Percentiles rank a stretch among this genome's conserved stretches.
These are phyloP conservation scores for Poliocrania exsul DNA, from an alignment of 2,797 vertebrate genomes.

Conservation along the genomic window DNA sequence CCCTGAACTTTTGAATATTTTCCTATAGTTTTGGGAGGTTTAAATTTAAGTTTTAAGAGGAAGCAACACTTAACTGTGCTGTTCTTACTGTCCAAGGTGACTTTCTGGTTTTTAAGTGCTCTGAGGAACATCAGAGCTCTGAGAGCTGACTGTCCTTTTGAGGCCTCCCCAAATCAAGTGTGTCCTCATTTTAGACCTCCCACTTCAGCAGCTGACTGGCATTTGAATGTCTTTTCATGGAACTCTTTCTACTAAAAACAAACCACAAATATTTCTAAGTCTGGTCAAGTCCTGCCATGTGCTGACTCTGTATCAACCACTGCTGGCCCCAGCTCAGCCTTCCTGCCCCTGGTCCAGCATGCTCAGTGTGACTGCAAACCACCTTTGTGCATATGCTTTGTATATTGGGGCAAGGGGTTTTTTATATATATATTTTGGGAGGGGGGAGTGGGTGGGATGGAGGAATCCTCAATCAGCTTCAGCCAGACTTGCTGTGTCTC, in stretches of 20 bases:
- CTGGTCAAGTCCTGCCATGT: conserved; percentile 59
- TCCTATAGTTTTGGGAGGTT: neutral
- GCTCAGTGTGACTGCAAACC: conserved; percentile 69
- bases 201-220: neutral
- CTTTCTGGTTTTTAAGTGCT: neutral
- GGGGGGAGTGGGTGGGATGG: conserved; percentile 61
- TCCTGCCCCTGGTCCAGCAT: conserved; percentile 64
- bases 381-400: conserved; percentile 75
- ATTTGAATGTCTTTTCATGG: conserved; percentile 4
- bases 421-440: conserved; percentile 72
- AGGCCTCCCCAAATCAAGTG: neutral
- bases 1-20: neutral
- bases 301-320: conserved; percentile 71
- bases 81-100: neutral
- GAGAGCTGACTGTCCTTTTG: neutral
- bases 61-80: neutral
- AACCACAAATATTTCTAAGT: neutral
- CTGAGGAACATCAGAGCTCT: neutral
- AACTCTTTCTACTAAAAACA: neutral
- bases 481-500: conserved; percentile 68
- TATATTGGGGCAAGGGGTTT: conserved; percentile 76
- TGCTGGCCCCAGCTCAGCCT: conserved; percentile 42
- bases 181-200: neutral
- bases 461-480: conserved; percentile 69
- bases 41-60: neutral